Percentiles rank a stretch among this genome's conserved stretches.
These are phyloP conservation scores for Albula glossodonta DNA, from an alignment of 2,113 vertebrate genomes.

Conservation along the genomic window DNA sequence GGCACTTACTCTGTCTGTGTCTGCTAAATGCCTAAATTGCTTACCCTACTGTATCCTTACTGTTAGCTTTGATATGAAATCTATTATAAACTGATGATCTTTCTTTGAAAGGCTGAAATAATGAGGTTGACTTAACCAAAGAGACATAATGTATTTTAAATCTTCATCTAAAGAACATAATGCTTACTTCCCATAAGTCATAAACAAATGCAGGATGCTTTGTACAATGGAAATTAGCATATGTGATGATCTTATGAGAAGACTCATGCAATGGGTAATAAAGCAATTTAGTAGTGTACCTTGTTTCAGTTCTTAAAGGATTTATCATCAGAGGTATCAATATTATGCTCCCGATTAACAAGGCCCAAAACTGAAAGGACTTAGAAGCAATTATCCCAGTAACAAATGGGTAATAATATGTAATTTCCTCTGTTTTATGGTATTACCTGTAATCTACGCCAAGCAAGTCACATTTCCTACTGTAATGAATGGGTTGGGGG, in stretches of 20 bases:
- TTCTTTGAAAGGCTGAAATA: no score
- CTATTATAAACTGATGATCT: no score
- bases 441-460: constrained; percentile 63
- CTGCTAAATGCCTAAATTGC: no score
- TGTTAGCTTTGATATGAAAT: no score
- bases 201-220: background rate
- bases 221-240: background rate
- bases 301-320: constrained; percentile 49
- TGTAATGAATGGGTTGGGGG: constrained; percentile 37
- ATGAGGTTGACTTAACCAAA: no score
- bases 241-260: background rate
- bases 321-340: constrained; percentile 69
- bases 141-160: no score
- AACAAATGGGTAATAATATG: constrained; percentile 68
- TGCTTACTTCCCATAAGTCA: background rate
- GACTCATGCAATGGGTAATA: background rate
- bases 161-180: no score
- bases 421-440: constrained; percentile 64
- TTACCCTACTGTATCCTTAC: no score
- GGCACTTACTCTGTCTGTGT: no score
- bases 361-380: constrained; percentile 69
- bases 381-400: constrained; percentile 72
- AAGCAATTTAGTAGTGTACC: no score
- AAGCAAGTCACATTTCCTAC: constrained; percentile 50
- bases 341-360: constrained; percentile 67